phyloP scores from a whole-genome alignment of 2,113 vertebrate genomes.

The Orcinus orca region DNA sequence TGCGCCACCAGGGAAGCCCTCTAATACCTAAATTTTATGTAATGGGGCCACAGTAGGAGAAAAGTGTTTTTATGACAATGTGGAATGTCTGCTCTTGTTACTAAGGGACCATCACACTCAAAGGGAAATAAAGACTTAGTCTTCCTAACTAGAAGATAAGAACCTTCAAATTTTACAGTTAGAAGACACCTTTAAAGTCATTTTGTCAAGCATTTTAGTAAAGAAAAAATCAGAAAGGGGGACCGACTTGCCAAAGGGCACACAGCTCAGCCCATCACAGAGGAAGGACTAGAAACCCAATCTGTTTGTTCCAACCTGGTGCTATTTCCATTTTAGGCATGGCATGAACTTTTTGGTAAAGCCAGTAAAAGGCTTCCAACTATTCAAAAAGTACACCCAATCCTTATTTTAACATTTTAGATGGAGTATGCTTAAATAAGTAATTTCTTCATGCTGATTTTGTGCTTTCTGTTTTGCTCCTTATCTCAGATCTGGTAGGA shows the following conservation, averaged over 20 bases:
- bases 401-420: background rate
- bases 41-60: background rate
- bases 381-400: background rate
- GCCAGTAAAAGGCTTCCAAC: background rate
- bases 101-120: background rate
- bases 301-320: background rate
- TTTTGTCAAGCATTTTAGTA: background rate
- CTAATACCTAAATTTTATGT: background rate
- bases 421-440: background rate
- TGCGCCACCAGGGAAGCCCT: background rate
- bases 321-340: background rate
- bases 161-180: background rate
- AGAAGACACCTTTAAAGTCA: background rate
- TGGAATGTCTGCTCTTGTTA: background rate
- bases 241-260: background rate
- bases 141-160: slow-evolving; percentile 15
- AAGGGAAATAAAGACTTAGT: background rate
- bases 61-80: background rate
- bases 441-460: background rate
- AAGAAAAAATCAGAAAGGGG: background rate
- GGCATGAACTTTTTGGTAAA: background rate
- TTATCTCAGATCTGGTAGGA: background rate
- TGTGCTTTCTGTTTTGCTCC: background rate
- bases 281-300: background rate
- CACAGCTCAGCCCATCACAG: background rate